Base-by-base conservation (phyloP, 2,888 invertebrate genomes). In the Orthosia gothica region DNA sequence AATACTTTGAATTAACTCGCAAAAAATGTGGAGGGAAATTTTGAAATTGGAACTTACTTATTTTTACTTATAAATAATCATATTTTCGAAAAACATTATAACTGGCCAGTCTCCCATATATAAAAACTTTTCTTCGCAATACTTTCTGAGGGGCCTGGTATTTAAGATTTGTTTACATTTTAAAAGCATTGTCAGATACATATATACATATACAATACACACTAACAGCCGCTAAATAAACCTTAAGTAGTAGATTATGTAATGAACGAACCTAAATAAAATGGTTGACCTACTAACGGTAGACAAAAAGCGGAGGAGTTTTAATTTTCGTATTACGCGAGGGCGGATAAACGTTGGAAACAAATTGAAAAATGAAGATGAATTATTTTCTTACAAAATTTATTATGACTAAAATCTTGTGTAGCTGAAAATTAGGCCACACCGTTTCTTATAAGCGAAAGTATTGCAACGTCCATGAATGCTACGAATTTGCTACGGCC, bases 281-380 rank as follows among this genome's bases (percentile, higher is more conserved):
- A 71, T 49, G n/a, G 52, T 59, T 58, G 61, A 55, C 69, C 63
- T 59, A 66, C 45, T 66, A 23, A 58, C n/a, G 59, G 45, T 63
- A 64, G 69, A 80, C 58, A 57, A 47, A 20, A n/a, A 67, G 20
- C 66, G n/a, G n/a, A 63, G 15, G 16, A 67, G 80, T 58, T 66
- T 75, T 32, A 40, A 57, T 49, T 74, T 0, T 23, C 18, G 3
- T 12, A 18, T n/a, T 18, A 20, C 9, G 7, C 18, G 13, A 9
- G 26, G 45, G n/a, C 45, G 54, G 23, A 9, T 26, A 47, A 52
- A 65, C 18, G 72, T 71, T 16, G 1, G 23, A 61, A 55, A n/a
- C 7, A 40, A 52, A 64, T 13, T 50, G 18, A 57, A 55, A 54
- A 12, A 0, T 15, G 18, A 47, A 63, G n/a, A 70, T 49, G 23